A percentile compares a stretch with the other conserved stretches of the same genome.
These are phyloP conservation scores for Eupithecia subfuscata DNA, from an alignment of 2,888 invertebrate genomes.

Conservation along the genomic window DNA sequence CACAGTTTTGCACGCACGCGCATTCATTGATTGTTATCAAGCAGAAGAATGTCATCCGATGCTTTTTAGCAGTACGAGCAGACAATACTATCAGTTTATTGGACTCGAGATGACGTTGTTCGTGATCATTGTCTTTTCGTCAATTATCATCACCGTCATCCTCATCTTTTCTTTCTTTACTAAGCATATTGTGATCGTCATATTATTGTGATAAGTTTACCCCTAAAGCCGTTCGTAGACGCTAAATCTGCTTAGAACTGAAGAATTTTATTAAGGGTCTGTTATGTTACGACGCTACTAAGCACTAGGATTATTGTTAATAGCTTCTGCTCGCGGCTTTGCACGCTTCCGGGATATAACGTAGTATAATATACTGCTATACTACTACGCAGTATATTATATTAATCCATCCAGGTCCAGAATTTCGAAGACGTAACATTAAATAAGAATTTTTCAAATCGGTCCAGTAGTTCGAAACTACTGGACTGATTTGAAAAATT, in stretches of 20 bases:
- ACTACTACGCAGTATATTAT: no score
- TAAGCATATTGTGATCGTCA: not conserved
- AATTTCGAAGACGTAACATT: no score
- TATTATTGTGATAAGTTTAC: not conserved
- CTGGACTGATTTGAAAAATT: no score
- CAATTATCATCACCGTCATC: not conserved
- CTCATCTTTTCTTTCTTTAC: not conserved
- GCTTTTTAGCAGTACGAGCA: conserved; percentile 11
- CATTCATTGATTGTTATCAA: conserved; percentile 25
- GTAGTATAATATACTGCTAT: no score
- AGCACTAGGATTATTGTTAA: not conserved
- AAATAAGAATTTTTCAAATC: no score
- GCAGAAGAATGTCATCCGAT: not conserved
- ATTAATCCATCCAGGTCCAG: no score
- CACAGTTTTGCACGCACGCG: conserved; percentile 11
- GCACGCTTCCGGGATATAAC: not conserved
- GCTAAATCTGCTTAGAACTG: not conserved
- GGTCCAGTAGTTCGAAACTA: no score
- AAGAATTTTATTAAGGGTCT: not conserved
- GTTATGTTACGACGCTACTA: not conserved
- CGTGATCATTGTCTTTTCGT: not conserved
- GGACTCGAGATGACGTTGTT: not conserved
- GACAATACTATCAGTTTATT: not conserved
- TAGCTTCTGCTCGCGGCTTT: not conserved
- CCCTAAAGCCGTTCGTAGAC: not conserved